Evolutionary conservation across 1,140 invertebrate species (phyloP), one percentile per base, ranked within the genome.

Genomic region (Trachymyrmex septentrionalis): DNA sequence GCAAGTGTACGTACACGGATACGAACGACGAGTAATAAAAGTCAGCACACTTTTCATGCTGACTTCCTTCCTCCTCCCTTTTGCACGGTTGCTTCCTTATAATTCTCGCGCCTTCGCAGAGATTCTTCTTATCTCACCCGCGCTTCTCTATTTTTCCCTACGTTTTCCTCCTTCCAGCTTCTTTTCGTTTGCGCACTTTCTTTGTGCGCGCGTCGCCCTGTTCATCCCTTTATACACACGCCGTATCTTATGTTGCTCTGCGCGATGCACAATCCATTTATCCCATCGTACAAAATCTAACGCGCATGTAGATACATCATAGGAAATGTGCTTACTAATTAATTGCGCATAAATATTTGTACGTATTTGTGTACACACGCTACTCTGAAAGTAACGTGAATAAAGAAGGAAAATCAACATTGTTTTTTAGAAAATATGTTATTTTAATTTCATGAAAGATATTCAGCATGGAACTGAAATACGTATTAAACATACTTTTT

Each of bases 11-110:
- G 57, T 48, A 77, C 38, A 67, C 48, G 77, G n/a, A 80, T 64
- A 24, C 16, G 61, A 77, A 55, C 16, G 50, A 48, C 48, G 85
- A 86, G 77, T 82, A 86, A 86, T 86, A 86, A 86, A 86, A 86
- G 77, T 86, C 85, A 77, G 85, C 85, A 66, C 77, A 82, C 85
- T 86, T 86, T 64, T 86, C 85, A 61, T n/a, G 38, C 50, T 64
- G 55, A 86, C 77, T 86, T 82, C 64, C 67, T 71, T 71, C 66
- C 57, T 44, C n/a, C 55, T 30, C 19, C 57, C 21, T 69, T 59
- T 14, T 9, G 19, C 85, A 48, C 55, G 30, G 48, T 59, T 44
- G 75, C 21, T 66, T 44, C 55, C 66, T 59, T 53, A 85, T 85
- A 85, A 85, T 85, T 85, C 71, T 76, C 67, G 71, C 67, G 57